phyloP scores from a whole-genome alignment of 2,113 vertebrate species.

The Leucosticte australis region DNA sequence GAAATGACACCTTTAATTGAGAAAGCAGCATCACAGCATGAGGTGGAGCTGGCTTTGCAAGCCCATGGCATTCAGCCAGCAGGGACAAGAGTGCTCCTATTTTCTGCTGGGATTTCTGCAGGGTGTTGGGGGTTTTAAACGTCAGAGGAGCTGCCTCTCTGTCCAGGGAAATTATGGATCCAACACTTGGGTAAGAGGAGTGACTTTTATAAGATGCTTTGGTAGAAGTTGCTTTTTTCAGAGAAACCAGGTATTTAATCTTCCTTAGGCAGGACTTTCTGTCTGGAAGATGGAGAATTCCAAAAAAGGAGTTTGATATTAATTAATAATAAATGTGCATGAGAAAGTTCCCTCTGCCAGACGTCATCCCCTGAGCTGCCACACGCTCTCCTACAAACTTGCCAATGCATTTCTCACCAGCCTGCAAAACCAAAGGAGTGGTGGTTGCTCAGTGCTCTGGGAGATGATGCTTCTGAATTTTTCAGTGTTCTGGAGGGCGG shows the following conservation, averaged over 20 bases:
- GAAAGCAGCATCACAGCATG: fast-evolving
- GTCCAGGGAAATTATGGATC: background rate
- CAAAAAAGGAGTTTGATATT: background rate
- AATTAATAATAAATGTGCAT: background rate
- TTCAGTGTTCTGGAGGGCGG: background rate
- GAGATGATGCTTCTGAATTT: background rate
- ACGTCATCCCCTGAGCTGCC: background rate
- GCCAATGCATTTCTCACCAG: fast-evolving
- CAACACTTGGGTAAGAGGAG: background rate
- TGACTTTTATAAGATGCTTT: background rate
- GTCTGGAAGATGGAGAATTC: background rate
- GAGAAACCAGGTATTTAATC: background rate
- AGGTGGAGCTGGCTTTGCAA: background rate
- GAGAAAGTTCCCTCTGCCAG: background rate
- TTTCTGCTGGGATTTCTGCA: background rate
- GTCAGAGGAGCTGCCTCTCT: background rate
- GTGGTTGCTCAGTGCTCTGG: background rate
- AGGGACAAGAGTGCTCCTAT: background rate
- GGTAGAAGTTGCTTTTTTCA: background rate
- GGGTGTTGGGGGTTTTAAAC: background rate
- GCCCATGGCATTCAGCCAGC: background rate
- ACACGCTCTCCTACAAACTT: background rate
- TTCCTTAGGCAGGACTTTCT: background rate
- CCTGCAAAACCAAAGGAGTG: background rate
- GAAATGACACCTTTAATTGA: fast-evolving